Evolutionary conservation across 1,140 invertebrate genomes (phyloP), one percentile per base, ranked within the genome.

Genomic region (Diabrotica undecimpunctata): DNA sequence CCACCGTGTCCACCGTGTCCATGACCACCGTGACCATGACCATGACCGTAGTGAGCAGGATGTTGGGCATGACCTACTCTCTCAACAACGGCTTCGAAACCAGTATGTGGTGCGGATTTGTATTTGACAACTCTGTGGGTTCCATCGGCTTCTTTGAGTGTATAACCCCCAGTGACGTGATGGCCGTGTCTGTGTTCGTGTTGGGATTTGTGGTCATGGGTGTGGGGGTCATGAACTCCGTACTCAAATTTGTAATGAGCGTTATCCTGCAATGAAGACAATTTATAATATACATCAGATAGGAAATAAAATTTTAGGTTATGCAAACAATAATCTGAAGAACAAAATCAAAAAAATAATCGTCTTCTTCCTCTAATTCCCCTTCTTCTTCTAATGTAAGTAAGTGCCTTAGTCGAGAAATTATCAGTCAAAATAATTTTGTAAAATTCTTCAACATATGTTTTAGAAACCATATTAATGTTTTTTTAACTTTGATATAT

Each of bases 161-260:
- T 76, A 67, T 81, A 82, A 51, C 76, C 78, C 8, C 82, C 82
- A 52, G 77, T 73, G 1, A 83, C 81, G 5, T 74, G 61, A 53
- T 82, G 69, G 9, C 81, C 80, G 10, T 81, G 77, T 58, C 82
- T 77, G 9, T 81, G 72, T 66, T 82, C 81, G 58, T 77, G 73
- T 59, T 83, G 81, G n/a, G 69, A 75, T 66, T 83, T 83, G 41
- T 75, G 65, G 66, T 83, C 81, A 36, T 81, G 79, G 7, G 81
- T 82, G 61, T 81, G 74, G 14, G 76, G 73, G 65, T 82, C 81
- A 50, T 80, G 72, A 3, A 83, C 80, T 12, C 76, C 79, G 72
- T 83, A 83, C 36, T 79, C 73, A 66, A 79, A 83, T 59, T 78
- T 75, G 70, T 83, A 83, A 60, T 76, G 64, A 54, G 69, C 65